Base-by-base conservation (phyloP, 2,888 invertebrate genomes). In the Cryptus armator region DNA sequence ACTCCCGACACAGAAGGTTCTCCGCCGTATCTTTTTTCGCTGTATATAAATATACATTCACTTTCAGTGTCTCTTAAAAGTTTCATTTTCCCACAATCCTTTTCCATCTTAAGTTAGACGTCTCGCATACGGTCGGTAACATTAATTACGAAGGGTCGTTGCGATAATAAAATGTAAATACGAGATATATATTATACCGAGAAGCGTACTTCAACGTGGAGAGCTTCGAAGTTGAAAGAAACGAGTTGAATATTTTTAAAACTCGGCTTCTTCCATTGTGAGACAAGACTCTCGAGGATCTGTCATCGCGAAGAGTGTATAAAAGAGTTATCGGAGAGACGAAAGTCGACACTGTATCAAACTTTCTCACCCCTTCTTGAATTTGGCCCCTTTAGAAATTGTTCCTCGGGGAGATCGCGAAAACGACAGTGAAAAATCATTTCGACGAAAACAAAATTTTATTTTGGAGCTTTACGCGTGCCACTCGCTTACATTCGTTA, bases 51-150 rank as follows among this genome's bases (percentile, higher is more conserved):
- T 59, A 12, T 51, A 72, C 51, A 62, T 53, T 74, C 44, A 51
- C 77, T 74, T 78, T 74, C 76, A 19, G 9, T 53, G 43, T 67
- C 66, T 77, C 67, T 67, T 43, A 16, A 68, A 48, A 72, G 19
- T 72, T 77, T 70, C 68, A 68, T 48, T 24, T 53, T 77, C 37
- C 56, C 72, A 62, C 32, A 32, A 6, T 29, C 62, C 7, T 48
- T 12, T 12, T 62, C 32, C n/a, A 4, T 24, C 56, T 24, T 37
- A 9, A 9, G 6, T 37, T 9, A 1, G 37, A 37, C 37, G 5
- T 37, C 9, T 9, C 37, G 37, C 37, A 37, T 37, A 37, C 37
- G 37, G 37, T 9, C 37, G 37, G 37, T 37, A 37, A 9, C 37
- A 37, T 37, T 37, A 37, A 37, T 37, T 37, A 9, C 56, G 4